Evolutionary conservation across 2,888 invertebrate genomes (phyloP), one percentile per base, ranked within the genome.

Genomic region (Hoplodrina ambigua): DNA sequence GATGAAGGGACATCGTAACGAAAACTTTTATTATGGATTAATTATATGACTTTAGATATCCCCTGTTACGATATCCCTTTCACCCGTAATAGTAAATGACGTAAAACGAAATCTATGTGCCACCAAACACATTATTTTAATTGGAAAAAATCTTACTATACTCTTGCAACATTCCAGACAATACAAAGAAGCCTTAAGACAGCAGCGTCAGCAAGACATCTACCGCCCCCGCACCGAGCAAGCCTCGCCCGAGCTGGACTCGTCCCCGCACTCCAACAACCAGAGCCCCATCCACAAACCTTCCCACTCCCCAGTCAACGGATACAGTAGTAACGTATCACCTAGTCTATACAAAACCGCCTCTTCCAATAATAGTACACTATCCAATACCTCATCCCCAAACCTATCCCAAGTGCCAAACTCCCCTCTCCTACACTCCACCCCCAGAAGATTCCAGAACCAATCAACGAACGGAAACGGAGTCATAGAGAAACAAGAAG

Each of bases 131-230:
- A 10, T 11, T 53, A 5, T 15, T 0, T 20, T 1, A 50, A 46
- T 17, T 46, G 17, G 7, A 58, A 2, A 59, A 50, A 54, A 33
- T 30, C 70, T 85, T 41, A 84, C 67, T 56, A 60, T 56, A 55
- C 2, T 46, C 54, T 69, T 57, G 41, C 19, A 79, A 76, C 19
- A 68, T 96, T 95, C 8, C 94, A 97, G 98, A 94, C 98, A 98
- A 96, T 98, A 98, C 96, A 98, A 98, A 96, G 98, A 98, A 96
- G 98, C 98, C 71, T 93, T 98, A 90, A 97, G 98, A 92, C 98
- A 98, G 87, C 98, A 98, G 92, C 96, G 98, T 84, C 97, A 97
- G 78, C 98, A 97, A 93, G 98, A 98, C 90, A 97, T 98, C 72
- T 98, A 98, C 92, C 96, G 97, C 81, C 97, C 97, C 85, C 97